phyloP scores from a whole-genome alignment of 1,140 invertebrate genomes.

The Palaemon carinicauda region DNA sequence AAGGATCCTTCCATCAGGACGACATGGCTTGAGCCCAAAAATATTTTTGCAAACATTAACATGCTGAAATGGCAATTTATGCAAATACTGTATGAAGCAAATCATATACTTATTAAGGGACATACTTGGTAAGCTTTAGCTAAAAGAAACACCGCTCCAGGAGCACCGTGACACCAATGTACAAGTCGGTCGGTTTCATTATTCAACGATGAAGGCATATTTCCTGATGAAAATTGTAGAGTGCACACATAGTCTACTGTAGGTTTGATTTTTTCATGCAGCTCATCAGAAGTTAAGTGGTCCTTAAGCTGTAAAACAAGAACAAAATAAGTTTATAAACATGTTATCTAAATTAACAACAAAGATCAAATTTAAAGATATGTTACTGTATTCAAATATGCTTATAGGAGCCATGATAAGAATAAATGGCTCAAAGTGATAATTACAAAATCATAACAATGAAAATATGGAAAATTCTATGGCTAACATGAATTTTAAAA shows the following conservation, averaged over 20 bases:
- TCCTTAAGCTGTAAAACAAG: slow-evolving; percentile 66
- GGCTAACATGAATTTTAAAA: too few species aligned
- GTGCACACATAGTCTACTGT: slow-evolving; percentile 74
- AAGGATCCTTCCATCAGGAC: too few species aligned
- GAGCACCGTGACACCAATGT: slow-evolving; percentile 96
- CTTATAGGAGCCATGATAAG: too few species aligned
- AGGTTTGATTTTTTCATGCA: slow-evolving; percentile 68
- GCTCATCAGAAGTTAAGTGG: slow-evolving; percentile 69
- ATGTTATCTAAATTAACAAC: too few species aligned
- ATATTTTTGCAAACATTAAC: neutral
- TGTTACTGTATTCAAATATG: too few species aligned
- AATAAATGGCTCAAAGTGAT: too few species aligned
- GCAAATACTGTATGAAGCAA: too few species aligned
- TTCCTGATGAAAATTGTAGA: slow-evolving; percentile 78
- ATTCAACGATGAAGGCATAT: slow-evolving; percentile 84
- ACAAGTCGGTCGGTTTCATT: slow-evolving; percentile 80
- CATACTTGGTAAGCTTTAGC: slow-evolving; percentile 78
- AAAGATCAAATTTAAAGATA: too few species aligned
- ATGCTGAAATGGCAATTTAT: neutral
- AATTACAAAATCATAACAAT: too few species aligned
- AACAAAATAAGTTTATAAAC: neutral
- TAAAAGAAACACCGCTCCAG: slow-evolving; percentile 83
- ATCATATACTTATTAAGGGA: too few species aligned
- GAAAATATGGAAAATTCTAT: too few species aligned
- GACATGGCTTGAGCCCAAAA: too few species aligned